Conservation (phyloP, 2,797 vertebrate species). For the Chanos chanos region DNA sequence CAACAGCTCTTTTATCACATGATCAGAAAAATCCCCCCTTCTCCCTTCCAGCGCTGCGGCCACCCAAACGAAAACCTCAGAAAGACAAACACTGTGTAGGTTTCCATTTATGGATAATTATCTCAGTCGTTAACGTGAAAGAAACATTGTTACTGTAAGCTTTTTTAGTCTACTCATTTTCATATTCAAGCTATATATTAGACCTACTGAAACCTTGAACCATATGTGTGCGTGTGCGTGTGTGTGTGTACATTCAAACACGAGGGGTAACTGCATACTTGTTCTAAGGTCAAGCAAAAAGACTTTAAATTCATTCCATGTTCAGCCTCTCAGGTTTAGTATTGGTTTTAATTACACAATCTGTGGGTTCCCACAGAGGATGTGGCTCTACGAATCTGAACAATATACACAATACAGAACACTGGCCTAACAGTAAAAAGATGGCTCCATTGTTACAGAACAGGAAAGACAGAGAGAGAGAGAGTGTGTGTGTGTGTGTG, state of each 20-base stretch:
- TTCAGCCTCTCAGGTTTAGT: background rate
- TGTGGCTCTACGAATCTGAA: too few species aligned
- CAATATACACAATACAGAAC: too few species aligned
- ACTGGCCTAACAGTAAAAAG: too few species aligned
- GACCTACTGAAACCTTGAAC: background rate
- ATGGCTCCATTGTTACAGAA: too few species aligned
- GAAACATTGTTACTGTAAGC: conserved; percentile 32
- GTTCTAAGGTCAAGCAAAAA: conserved; percentile 1
- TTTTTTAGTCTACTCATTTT: conserved; percentile 33
- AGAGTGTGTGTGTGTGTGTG: conserved; percentile 13
- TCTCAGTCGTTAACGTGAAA: conserved; percentile 13
- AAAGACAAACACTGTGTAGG: conserved; percentile 32
- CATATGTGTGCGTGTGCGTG: conserved; percentile 12
- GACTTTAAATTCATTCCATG: background rate
- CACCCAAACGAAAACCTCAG: conserved; percentile 31
- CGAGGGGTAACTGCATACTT: conserved; percentile 10
- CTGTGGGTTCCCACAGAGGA: conserved; percentile 7
- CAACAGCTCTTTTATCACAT: conserved; percentile 36
- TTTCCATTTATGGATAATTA: conserved; percentile 38
- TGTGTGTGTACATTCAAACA: conserved; percentile 8
- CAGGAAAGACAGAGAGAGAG: background rate
- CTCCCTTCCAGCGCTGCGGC: conserved; percentile 35
- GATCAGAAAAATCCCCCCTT: conserved; percentile 13
- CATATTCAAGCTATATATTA: background rate
- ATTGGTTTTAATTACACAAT: background rate